A percentile compares a stretch with the other conserved stretches of the same genome.
Conservation (phyloP, 2,797 vertebrate species). For the Simalia tracyae region DNA sequence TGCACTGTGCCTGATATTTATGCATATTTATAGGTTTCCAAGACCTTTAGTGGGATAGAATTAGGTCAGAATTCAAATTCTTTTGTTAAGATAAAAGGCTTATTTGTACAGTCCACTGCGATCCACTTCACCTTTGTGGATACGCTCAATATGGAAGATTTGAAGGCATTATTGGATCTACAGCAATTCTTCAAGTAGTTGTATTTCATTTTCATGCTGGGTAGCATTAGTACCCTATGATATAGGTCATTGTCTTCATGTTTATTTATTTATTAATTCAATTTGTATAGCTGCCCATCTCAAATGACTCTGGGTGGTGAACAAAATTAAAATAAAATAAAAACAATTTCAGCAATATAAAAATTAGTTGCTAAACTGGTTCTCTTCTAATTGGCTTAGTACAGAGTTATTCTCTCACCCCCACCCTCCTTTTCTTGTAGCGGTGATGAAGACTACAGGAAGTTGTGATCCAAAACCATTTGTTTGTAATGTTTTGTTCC, state of each 20-base stretch:
- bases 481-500: neutral
- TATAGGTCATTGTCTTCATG: neutral
- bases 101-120: conserved; percentile 14
- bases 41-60: conserved; percentile 23
- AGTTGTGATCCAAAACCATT: too few relatives aligned
- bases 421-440: neutral
- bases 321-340: too few relatives aligned
- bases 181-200: neutral
- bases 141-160: conserved; percentile 8
- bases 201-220: neutral
- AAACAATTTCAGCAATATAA: neutral
- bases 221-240: neutral
- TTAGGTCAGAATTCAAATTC: conserved; percentile 40
- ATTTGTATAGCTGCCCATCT: too few relatives aligned
- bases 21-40: conserved; percentile 35
- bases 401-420: neutral
- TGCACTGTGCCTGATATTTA: conserved; percentile 24
- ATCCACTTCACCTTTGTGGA: neutral
- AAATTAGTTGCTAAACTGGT: neutral
- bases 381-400: neutral
- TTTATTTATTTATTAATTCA: neutral
- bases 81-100: conserved; percentile 26
- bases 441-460: neutral
- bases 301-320: too few relatives aligned
- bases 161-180: neutral